Base-by-base conservation (phyloP, 2,888 invertebrate species). In the Psylliodes chrysocephalus region DNA sequence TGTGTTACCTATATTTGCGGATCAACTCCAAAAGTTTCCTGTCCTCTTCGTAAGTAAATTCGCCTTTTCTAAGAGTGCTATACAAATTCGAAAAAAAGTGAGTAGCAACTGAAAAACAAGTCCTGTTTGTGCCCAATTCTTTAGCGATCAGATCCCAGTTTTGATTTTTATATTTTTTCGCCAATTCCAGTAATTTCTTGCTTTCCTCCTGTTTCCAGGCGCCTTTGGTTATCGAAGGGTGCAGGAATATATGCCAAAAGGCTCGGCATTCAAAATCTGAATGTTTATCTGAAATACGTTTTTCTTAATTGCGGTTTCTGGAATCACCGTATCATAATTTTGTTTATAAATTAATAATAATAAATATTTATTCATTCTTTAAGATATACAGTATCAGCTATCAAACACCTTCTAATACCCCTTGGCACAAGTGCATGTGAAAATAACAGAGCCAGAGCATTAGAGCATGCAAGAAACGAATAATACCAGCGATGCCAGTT, bases 1-100 rank as follows among this genome's bases (percentile, higher is more conserved):
- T 46, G 17, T 46, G n/a, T 47, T 25, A 49, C 67, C 84, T 86
- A 67, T 88, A 87, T 64, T 82, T 82, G n/a, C 89, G 85, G 0
- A 95, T 86, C 1, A 90, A 79, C 57, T 86, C 83, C 30, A 85
- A 76, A 1, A 96, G 82, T 49, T 85, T 84, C 52, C 86, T 83
- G 72, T 93, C 90, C 77, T 96, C 95, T 46, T 87, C 85, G 8
- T 81, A 76, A 0, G 87, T 85, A 90, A 94, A 95, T 67, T 85
- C 86, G 0, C 79, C 79, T 0, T 81, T 73, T 61, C 69, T 71
- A 60, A 65, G 71, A 67, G 61, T 75, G 40, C 68, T 69, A 59
- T 65, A 74, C 72, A 86, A 81, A 35, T 85, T 85, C 1, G 86
- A 86, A 47, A 87, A 85, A 73, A 86, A 90, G 71, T 90, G 88